Base-by-base conservation (phyloP, 2,113 vertebrate species). In the Melanerpes formicivorus region DNA sequence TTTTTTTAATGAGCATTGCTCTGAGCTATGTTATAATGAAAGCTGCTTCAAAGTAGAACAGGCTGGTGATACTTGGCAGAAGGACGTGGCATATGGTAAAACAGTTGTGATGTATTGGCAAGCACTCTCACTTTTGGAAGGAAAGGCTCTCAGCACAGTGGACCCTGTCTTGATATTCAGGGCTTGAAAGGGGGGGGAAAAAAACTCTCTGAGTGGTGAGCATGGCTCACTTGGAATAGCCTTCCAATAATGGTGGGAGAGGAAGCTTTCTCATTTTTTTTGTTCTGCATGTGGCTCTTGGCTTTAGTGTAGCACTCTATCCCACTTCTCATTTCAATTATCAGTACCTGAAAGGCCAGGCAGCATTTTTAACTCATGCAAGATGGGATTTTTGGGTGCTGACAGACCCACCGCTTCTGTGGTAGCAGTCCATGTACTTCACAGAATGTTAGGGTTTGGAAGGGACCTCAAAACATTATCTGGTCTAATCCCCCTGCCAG, bases 81-180 rank as follows among this genome's bases (percentile, higher is more conserved):
- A 98, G 52, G 91, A 95, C 82, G 93, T 96, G 98, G 97, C 98
- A 99, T 99, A 99, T 99, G 99, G 99, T 97, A 95, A 98, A 98
- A 98, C 99, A 99, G 98, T 98, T 99, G 98, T 97, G 97, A 97
- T 97, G 98, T 98, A 96, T 97, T 98, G 98, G 98, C 98, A 95
- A 97, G 97, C 90, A 27, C 95, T 97, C 97, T 93, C 86, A 73
- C 96, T 98, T 97, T 98, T 97, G 94, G 97, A 96, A 96, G 98
- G 97, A 96, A 95, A 95, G 95, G 96, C 95, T 98, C 98, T 97
- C 93, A 84, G 96, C 97, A 97, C 92, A 96, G 95, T 97, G 97
- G 96, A 97, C 96, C 90, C 88, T 88, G 84, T 97, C 97, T 97
- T 80, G 87, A 96, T 97, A 96, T 97, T 98, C 97, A 96, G 80